phyloP scores from a whole-genome alignment of 2,797 vertebrate genomes.

The Tragelaphus oryx region DNA sequence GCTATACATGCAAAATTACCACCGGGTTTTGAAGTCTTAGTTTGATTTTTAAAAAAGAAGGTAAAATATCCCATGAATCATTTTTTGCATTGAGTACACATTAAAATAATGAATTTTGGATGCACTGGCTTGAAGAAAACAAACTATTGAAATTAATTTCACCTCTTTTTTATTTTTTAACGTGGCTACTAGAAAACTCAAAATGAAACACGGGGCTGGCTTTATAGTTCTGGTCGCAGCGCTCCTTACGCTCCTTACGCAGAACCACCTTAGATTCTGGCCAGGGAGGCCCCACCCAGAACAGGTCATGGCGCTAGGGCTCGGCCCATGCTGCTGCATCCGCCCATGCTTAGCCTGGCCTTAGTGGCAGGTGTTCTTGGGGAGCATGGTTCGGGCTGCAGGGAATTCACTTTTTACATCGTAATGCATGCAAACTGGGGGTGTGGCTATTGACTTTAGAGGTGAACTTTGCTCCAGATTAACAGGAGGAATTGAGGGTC shows the following conservation, averaged over 20 bases:
- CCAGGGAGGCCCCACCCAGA: fast-evolving
- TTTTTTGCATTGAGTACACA: background rate
- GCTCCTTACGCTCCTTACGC: background rate
- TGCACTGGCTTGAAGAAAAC: background rate
- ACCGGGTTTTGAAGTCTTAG: background rate
- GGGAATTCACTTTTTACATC: background rate
- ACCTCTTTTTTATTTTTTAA: background rate
- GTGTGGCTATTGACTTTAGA: background rate
- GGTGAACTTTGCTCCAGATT: background rate
- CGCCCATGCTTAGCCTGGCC: background rate
- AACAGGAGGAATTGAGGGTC: background rate
- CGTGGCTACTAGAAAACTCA: background rate
- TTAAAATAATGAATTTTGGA: background rate
- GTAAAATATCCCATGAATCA: background rate
- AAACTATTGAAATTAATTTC: background rate
- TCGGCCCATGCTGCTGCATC: too few relatives aligned
- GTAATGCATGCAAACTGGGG: background rate
- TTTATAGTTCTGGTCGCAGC: fast-evolving
- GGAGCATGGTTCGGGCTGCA: background rate
- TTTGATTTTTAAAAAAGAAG: background rate
- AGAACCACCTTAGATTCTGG: too few relatives aligned
- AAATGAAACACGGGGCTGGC: background rate
- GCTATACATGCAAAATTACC: background rate
- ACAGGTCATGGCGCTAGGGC: fast-evolving
- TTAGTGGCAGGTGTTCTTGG: fast-evolving